These are phyloP conservation scores for Tursiops truncatus DNA, from an alignment of 2,113 vertebrate genomes.

Conservation along the genomic window DNA sequence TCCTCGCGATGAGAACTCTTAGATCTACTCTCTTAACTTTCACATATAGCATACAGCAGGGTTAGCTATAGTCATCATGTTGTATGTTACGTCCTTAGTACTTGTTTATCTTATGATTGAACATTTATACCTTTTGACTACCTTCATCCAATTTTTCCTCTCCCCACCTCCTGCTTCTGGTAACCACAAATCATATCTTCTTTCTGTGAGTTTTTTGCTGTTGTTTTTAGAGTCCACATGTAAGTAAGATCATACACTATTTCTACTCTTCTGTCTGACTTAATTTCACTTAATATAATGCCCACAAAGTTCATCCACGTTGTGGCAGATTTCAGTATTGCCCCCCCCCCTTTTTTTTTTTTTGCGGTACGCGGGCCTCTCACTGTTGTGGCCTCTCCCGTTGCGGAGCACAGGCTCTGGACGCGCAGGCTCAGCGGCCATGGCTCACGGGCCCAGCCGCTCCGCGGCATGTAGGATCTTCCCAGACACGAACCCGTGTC, in stretches of 20 bases:
- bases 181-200: neutral
- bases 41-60: neutral
- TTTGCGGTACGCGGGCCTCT: no score
- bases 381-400: no score
- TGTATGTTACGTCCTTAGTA: neutral
- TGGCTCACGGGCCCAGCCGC: no score
- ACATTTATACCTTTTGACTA: neutral
- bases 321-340: neutral
- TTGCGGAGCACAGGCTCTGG: no score
- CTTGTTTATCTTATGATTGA: neutral
- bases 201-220: neutral
- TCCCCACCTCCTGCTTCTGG: neutral
- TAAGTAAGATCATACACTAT: neutral
- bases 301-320: neutral
- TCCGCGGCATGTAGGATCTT: no score
- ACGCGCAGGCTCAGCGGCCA: no score
- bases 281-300: neutral
- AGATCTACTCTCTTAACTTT: neutral
- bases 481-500: accelerated
- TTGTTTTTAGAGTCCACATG: neutral
- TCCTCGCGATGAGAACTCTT: neutral
- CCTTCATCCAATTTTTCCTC: neutral
- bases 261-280: neutral
- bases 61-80: neutral
- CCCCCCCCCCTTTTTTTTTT: no score